These are phyloP conservation scores for Schlechtendalia chinensis DNA, from an alignment of 1,140 invertebrate genomes.

Conservation along the genomic window DNA sequence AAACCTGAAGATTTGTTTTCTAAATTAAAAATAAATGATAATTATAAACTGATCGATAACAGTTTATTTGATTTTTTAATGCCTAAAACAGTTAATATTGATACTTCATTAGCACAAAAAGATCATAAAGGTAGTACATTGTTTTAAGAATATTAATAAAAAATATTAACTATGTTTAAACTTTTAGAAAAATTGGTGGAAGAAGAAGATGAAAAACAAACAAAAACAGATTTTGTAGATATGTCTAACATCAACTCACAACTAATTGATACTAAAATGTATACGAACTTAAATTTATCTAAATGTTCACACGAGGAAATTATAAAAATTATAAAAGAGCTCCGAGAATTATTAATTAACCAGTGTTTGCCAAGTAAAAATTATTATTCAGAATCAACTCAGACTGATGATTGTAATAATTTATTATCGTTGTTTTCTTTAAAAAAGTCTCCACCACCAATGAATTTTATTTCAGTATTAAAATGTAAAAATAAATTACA, in stretches of 20 bases:
- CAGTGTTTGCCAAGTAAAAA: constrained; percentile 2
- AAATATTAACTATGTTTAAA: not conserved
- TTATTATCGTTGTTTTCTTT: not conserved
- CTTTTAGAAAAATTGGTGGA: not conserved
- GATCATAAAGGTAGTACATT: constrained; percentile 4
- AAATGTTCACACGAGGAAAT: not conserved
- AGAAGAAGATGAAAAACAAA: not conserved
- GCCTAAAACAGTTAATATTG: not conserved
- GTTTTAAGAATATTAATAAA: not conserved
- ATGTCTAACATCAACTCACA: constrained; percentile 9
- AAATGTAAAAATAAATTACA: constrained; percentile 13
- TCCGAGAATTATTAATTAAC: not conserved
- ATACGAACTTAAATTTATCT: not conserved
- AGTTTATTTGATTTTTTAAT: not conserved
- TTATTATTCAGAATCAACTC: constrained; percentile 10
- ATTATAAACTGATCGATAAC: not conserved
- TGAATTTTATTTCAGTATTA: constrained; percentile 32
- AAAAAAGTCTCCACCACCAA: not conserved
- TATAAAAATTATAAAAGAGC: not conserved
- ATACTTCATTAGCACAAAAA: not conserved
- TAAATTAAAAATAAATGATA: constrained; percentile 1
- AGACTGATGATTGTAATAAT: constrained; percentile 11
- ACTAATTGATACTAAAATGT: not conserved
- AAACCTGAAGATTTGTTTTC: constrained; percentile 34
- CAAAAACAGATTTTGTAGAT: not conserved